Percentiles rank a stretch among this genome's conserved stretches.
Evolutionary conservation across 2,888 invertebrate genomes (phyloP).

Genomic region (Drosophila sordidula): DNA sequence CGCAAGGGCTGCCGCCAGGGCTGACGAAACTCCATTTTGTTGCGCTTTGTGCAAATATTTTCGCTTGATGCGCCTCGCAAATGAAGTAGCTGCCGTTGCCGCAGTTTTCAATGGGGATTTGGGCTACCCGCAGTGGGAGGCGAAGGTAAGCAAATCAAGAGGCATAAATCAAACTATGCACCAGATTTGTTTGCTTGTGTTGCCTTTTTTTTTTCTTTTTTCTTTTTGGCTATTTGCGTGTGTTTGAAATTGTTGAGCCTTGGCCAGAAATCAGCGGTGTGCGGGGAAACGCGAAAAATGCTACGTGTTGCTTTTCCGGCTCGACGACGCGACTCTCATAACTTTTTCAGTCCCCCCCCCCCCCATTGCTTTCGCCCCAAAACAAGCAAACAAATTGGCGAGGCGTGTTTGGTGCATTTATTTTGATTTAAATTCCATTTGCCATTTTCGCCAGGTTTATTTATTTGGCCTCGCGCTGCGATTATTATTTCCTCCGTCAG

Average conservation of each 20-base stretch:
- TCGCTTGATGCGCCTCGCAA: constrained; percentile 43
- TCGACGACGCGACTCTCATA: constrained; percentile 46
- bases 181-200: constrained; percentile 43
- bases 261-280: constrained; percentile 4
- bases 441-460: constrained; percentile 19
- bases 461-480: constrained; percentile 45
- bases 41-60: constrained; percentile 52
- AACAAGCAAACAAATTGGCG: constrained; percentile 52
- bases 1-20: constrained; percentile 11
- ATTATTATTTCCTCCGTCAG: constrained; percentile 32
- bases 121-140: neutral
- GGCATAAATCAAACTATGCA: constrained; percentile 68
- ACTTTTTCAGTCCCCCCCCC: constrained; percentile 24
- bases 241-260: constrained; percentile 3
- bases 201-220: neutral
- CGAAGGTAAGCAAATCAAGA: constrained; percentile 44
- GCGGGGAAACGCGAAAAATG: constrained; percentile 37
- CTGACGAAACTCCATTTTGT: constrained; percentile 37
- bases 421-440: constrained; percentile 67
- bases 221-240: neutral
- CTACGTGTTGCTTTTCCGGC: constrained; percentile 65
- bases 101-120: constrained; percentile 3
- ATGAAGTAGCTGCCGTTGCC: constrained; percentile 48
- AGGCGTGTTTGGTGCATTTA: constrained; percentile 42
- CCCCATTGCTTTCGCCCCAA: constrained; percentile 15